These are phyloP conservation scores for Ormyrus labotus DNA, from an alignment of 2,888 invertebrate genomes.

Conservation along the genomic window DNA sequence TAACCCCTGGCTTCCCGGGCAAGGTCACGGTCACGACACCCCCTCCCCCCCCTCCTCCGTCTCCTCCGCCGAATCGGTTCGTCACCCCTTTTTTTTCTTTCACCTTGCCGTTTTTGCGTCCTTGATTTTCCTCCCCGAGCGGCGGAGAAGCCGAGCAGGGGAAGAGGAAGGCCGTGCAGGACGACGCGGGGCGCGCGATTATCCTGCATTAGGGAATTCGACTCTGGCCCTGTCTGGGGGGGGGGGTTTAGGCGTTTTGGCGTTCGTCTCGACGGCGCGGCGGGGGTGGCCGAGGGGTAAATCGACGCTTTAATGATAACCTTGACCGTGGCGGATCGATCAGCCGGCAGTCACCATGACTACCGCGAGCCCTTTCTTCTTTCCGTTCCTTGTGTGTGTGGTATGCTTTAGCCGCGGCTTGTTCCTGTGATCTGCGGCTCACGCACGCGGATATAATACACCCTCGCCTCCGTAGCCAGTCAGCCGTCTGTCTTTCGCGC, in stretches of 20 bases:
- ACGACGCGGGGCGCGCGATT: too few species aligned
- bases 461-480: too few species aligned
- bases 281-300: conserved; percentile 47
- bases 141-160: too few species aligned
- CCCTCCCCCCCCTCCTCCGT: neutral
- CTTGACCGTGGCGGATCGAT: conserved; percentile 75
- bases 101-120: neutral
- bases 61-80: conserved; percentile 25
- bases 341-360: conserved; percentile 75
- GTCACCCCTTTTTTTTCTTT: conserved; percentile 43
- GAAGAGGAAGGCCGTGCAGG: too few species aligned
- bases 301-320: conserved; percentile 66
- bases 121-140: neutral
- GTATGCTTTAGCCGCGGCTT: too few species aligned
- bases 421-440: too few species aligned
- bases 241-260: neutral
- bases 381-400: conserved; percentile 47
- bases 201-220: too few species aligned
- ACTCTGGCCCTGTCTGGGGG: too few species aligned
- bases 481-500: too few species aligned
- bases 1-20: conserved; percentile 66
- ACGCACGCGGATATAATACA: too few species aligned
- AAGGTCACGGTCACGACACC: conserved; percentile 73
- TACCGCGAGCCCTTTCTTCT: conserved; percentile 67
- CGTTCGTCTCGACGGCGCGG: neutral